These are phyloP conservation scores for Vulpes vulpes DNA, from an alignment of 2,113 vertebrate species.

Conservation along the genomic window DNA sequence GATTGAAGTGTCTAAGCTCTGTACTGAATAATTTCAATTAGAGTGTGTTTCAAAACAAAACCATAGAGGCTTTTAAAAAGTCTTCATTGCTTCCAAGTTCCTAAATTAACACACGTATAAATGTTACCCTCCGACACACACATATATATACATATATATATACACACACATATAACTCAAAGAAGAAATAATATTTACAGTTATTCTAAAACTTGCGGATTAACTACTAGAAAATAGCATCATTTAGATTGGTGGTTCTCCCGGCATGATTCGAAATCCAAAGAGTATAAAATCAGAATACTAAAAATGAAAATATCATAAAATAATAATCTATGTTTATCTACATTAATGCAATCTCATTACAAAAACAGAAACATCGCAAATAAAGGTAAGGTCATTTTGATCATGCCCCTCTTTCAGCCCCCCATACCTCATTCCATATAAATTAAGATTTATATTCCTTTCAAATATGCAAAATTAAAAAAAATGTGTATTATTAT, in stretches of 20 bases:
- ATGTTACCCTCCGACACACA: neutral
- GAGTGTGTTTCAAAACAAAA: conserved; percentile 39
- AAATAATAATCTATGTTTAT: neutral
- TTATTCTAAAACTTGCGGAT: neutral
- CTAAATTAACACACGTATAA: neutral
- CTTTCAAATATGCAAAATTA: neutral
- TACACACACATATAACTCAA: neutral
- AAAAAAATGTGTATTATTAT: neutral
- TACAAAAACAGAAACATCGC: neutral
- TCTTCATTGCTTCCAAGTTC: neutral
- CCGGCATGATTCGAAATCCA: neutral
- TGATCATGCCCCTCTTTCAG: neutral
- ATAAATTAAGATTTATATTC: neutral
- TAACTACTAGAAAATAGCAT: neutral
- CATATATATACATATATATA: too few relatives aligned
- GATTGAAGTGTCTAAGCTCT: neutral
- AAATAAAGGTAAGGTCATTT: neutral
- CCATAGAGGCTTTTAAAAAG: neutral
- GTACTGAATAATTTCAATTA: neutral
- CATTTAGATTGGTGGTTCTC: neutral
- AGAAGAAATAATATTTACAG: neutral
- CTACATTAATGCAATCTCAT: neutral
- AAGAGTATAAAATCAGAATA: neutral
- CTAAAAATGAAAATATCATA: neutral
- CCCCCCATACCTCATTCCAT: neutral